phyloP scores from a whole-genome alignment of 2,113 vertebrate genomes.

The Bombycilla garrulus region DNA sequence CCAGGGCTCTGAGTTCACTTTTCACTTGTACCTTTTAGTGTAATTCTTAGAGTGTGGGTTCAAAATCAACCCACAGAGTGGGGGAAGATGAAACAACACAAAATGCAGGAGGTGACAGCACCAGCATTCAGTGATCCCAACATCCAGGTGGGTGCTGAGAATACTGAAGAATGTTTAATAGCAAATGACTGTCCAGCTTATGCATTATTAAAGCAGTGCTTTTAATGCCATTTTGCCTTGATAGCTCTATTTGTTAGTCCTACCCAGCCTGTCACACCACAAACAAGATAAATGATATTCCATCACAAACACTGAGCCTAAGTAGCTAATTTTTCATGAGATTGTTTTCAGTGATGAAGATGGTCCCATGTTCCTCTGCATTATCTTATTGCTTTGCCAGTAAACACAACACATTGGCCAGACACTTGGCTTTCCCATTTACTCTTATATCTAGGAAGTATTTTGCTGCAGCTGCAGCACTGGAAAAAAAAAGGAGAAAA shows the following conservation, averaged over 20 bases:
- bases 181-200: neutral
- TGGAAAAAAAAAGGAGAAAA: neutral
- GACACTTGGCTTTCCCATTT: neutral
- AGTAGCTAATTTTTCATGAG: neutral
- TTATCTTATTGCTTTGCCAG: neutral
- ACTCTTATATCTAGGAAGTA: neutral
- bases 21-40: neutral
- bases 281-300: neutral
- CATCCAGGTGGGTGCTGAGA: neutral
- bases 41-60: neutral
- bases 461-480: neutral
- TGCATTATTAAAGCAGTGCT: constrained; percentile 4
- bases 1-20: neutral
- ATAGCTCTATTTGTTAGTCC: neutral
- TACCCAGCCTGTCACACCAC: neutral
- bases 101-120: neutral
- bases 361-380: neutral
- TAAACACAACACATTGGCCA: neutral
- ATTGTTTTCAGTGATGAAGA: neutral
- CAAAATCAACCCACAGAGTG: neutral
- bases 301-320: neutral
- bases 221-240: neutral
- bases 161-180: neutral
- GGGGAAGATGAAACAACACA: neutral
- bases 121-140: neutral